Evolutionary conservation across 2,888 invertebrate genomes (phyloP), one percentile per base, ranked within the genome.

Genomic region (Hyalella azteca): DNA sequence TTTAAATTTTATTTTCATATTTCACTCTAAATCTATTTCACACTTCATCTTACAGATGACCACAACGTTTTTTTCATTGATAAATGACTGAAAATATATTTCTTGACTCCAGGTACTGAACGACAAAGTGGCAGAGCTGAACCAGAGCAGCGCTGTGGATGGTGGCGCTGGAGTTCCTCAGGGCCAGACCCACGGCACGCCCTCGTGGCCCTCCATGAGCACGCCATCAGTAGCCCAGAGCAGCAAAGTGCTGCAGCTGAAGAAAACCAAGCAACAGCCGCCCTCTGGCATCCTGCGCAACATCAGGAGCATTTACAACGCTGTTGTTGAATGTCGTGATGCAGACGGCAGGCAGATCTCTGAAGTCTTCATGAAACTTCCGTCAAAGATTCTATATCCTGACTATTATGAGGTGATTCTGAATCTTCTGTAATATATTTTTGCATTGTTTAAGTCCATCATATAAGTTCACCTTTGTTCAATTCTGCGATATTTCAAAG

Each of bases 301-400:
- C 36, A 79, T 83, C 13, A 81, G 77, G 59, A 29, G 41, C 26
- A 78, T 84, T 15, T 85, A 81, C 79, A 82, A 81, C 59, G 48
- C 79, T 22, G 93, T 98, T 66, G 91, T 94, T 84, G 97, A 98
- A 87, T 95, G 93, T 88, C 92, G 93, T 81, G 95, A 95, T 88
- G 90, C 92, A 84, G 95, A 93, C 86, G 93, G 93, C 19, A 91
- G 98, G n/a, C 95, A 95, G 87, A 89, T 98, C n/a, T 95, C 97
- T 0, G 89, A 94, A 29, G 96, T 97, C 84, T 98, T 99, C 88
- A 94, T 95, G 91, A 96, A 96, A 88, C 90, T 99, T 73, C 98
- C 98, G 0, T 95, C 94, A 73, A 96, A 95, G 90, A 91, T 81
- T 3, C 78, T 81, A 22, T 97, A 97, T 88, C 98, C 98, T 0